Percentiles rank a stretch among this genome's conserved stretches.
These are phyloP conservation scores for Sesia apiformis DNA, from an alignment of 2,888 invertebrate genomes.

Conservation along the genomic window DNA sequence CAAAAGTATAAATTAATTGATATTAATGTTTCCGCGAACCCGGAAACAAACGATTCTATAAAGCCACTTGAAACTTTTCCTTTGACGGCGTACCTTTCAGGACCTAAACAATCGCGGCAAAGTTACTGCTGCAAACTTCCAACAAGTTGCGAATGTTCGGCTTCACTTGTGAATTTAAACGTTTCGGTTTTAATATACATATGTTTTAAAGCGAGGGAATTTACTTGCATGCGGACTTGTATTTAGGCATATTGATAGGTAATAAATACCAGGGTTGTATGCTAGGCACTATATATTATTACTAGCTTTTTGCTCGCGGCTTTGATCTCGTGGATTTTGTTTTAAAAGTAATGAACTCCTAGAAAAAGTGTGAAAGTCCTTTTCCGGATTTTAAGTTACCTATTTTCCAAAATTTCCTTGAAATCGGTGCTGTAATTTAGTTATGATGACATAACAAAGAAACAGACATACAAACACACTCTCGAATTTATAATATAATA, in stretches of 20 bases:
- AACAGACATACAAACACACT: no score
- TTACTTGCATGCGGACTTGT: neutral
- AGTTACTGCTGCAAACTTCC: slow-evolving; percentile 19
- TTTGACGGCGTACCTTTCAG: slow-evolving; percentile 38
- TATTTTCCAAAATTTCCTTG: no score
- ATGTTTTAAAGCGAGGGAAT: neutral
- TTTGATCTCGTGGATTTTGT: no score
- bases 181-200: slow-evolving; percentile 2
- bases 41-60: slow-evolving; percentile 38
- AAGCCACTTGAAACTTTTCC: slow-evolving; percentile 51
- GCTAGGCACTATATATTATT: no score
- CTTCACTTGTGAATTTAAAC: slow-evolving; percentile 13
- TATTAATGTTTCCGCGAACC: slow-evolving; percentile 13
- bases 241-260: neutral
- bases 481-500: no score
- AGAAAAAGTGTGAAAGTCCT: no score
- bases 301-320: no score
- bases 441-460: no score
- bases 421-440: no score
- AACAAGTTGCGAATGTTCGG: slow-evolving; percentile 25
- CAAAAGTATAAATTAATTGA: neutral
- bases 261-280: no score
- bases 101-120: slow-evolving; percentile 38
- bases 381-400: no score
- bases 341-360: no score